phyloP scores from a whole-genome alignment of 2,888 invertebrate genomes.

The Cheilosia urbana region DNA sequence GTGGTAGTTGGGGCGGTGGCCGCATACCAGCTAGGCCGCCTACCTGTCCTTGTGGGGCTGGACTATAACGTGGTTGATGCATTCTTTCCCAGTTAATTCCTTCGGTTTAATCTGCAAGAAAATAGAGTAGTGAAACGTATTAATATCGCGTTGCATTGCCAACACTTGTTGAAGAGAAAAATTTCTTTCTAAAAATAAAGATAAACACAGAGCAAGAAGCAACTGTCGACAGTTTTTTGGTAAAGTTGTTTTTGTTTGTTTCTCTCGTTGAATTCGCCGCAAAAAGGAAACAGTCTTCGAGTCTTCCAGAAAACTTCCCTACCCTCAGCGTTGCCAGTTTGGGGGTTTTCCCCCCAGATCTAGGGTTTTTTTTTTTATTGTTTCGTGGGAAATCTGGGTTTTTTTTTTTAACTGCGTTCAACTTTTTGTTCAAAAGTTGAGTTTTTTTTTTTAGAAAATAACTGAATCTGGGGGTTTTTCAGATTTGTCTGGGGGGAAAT shows the following conservation, averaged over 20 bases:
- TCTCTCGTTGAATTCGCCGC: slow-evolving; percentile 47
- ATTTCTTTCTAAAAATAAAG: background rate
- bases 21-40: slow-evolving; percentile 78
- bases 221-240: background rate
- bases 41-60: slow-evolving; percentile 79
- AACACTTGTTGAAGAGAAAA: slow-evolving; percentile 39
- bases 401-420: no score
- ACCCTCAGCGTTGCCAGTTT: no score
- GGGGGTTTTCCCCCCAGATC: no score
- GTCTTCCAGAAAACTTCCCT: background rate
- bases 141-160: background rate
- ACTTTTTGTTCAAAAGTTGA: no score
- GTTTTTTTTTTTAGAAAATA: no score
- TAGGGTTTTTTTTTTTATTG: no score
- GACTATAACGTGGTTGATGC: slow-evolving; percentile 82
- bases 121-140: slow-evolving; percentile 30
- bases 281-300: background rate
- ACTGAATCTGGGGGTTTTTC: no score
- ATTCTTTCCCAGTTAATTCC: slow-evolving; percentile 73
- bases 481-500: no score
- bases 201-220: background rate
- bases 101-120: slow-evolving; percentile 54
- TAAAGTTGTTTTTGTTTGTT: background rate
- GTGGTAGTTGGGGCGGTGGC: slow-evolving; percentile 78
- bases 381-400: no score